A percentile compares a stretch with the other conserved stretches of the same genome.
phyloP scores from a whole-genome alignment of 2,797 vertebrate genomes.

The Urophycis tenuis region DNA sequence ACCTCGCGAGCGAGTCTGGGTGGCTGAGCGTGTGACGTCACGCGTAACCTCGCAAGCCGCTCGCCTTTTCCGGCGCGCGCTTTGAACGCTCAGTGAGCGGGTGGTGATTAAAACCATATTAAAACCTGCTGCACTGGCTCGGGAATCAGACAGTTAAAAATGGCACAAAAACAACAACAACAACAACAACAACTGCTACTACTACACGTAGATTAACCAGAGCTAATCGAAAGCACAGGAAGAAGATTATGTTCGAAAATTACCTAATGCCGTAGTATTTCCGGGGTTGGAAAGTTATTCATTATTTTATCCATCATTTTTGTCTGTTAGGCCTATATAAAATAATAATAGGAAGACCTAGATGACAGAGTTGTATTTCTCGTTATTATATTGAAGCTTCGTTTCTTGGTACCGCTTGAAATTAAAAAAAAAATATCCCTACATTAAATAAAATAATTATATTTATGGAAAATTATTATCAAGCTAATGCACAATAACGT shows the following conservation, averaged over 20 bases:
- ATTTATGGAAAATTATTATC: background rate
- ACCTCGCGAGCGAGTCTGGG: background rate
- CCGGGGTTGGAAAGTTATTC: background rate
- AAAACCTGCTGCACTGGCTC: too few relatives aligned
- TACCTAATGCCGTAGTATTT: background rate
- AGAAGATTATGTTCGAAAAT: background rate
- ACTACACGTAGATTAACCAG: background rate
- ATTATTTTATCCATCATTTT: background rate
- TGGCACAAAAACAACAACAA: background rate
- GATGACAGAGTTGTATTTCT: too few relatives aligned
- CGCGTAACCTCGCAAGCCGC: background rate
- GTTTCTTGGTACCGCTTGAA: background rate
- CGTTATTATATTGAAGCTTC: background rate
- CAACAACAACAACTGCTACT: background rate
- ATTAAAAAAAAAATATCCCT: background rate
- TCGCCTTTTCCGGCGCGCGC: too few relatives aligned
- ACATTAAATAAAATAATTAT: background rate
- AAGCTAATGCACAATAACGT: background rate
- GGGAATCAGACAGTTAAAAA: background rate
- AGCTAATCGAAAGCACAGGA: background rate
- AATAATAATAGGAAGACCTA: background rate
- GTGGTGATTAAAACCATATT: too few relatives aligned
- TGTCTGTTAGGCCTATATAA: background rate
- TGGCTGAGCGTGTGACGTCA: background rate
- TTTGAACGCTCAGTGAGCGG: too few relatives aligned